Percentiles rank a stretch among this genome's conserved stretches.
Evolutionary conservation across 2,113 vertebrate species (phyloP).

Genomic region (Prinia subflava): DNA sequence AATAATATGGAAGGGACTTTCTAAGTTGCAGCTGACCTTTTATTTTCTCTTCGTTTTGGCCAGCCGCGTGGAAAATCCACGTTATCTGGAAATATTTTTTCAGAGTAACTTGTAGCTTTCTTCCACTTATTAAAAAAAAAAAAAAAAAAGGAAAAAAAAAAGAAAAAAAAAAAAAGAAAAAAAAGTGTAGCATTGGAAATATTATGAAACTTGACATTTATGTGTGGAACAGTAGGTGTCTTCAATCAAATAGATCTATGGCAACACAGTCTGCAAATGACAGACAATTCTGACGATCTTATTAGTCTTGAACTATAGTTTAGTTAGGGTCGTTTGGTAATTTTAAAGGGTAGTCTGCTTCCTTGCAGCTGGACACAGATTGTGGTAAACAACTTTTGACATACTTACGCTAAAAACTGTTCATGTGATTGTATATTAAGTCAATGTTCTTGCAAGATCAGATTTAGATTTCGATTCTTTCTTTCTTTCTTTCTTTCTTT

Average conservation of each 20-base stretch:
- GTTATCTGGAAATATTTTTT: slow-evolving; percentile 30
- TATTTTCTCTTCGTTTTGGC: slow-evolving; percentile 21
- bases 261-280: slow-evolving; percentile 40
- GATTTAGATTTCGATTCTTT: neutral
- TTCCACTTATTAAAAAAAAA: neutral
- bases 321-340: slow-evolving; percentile 22
- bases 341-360: slow-evolving; percentile 5
- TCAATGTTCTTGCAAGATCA: neutral
- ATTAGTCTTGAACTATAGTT: slow-evolving; percentile 53
- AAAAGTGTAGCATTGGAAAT: slow-evolving; percentile 31
- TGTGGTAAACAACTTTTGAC: slow-evolving; percentile 5
- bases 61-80: slow-evolving; percentile 1
- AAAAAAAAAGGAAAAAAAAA: neutral
- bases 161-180: neutral
- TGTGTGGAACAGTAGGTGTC: slow-evolving; percentile 55
- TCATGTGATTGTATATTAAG: neutral
- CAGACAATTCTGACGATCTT: slow-evolving; percentile 53
- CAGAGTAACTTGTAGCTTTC: neutral
- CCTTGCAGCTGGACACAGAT: slow-evolving; percentile 3
- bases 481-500: neutral
- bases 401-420: neutral
- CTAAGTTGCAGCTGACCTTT: neutral
- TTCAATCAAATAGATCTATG: slow-evolving; percentile 65
- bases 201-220: slow-evolving; percentile 69
- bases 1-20: neutral